A percentile compares a stretch with the other conserved stretches of the same genome.
Evolutionary conservation across 2,888 invertebrate genomes (phyloP).

Genomic region (Torymus texanus): DNA sequence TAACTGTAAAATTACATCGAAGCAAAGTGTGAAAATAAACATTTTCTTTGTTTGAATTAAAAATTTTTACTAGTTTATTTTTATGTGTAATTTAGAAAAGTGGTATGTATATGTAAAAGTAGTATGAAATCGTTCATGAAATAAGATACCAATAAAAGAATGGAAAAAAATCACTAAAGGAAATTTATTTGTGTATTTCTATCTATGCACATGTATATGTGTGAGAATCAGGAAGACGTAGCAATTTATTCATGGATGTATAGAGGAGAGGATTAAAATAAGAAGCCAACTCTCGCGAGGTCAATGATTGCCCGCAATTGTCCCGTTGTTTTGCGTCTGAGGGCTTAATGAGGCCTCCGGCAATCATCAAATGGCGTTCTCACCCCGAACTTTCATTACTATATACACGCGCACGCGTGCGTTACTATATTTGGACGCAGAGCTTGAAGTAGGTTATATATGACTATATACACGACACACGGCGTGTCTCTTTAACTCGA

Average conservation of each 20-base stretch:
- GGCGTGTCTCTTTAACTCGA: constrained; percentile 32
- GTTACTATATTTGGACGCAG: constrained; percentile 34
- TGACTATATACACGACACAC: not conserved
- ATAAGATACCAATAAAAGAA: no score
- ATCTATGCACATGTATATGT: no score
- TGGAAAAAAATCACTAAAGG: no score
- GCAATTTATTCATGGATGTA: no score
- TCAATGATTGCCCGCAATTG: constrained; percentile 29
- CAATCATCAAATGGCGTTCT: constrained; percentile 29
- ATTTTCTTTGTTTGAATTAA: no score
- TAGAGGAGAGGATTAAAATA: not conserved
- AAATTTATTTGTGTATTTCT: no score
- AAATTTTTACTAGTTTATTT: no score
- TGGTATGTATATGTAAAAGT: no score
- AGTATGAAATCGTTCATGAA: no score
- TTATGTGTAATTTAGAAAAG: no score
- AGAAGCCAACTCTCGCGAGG: constrained; percentile 19
- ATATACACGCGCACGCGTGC: not conserved
- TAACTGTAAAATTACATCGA: not conserved
- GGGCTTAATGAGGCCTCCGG: not conserved
- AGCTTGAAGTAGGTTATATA: constrained; percentile 42
- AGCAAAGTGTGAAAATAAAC: not conserved
- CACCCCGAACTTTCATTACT: constrained; percentile 5
- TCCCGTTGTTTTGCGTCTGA: constrained; percentile 35
- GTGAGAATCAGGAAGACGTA: no score